phyloP scores from a whole-genome alignment of 2,797 vertebrate species.

The Ctenopoma kingsleyae region DNA sequence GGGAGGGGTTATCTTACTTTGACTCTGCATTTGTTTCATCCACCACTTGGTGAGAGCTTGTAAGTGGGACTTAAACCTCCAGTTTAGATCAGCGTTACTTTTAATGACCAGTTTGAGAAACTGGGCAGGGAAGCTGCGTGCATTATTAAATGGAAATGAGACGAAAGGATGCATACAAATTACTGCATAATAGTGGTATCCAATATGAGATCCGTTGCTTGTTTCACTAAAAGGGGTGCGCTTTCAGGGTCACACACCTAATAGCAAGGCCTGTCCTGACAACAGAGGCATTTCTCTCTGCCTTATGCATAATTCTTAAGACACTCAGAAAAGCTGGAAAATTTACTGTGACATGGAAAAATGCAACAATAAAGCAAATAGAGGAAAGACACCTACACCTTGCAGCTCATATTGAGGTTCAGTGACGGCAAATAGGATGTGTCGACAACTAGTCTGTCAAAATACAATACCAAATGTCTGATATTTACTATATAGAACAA shows the following conservation, averaged over 20 bases:
- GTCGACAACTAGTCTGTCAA: slow-evolving; percentile 31
- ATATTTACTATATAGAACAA: slow-evolving; percentile 30
- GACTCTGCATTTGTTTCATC: slow-evolving; percentile 60
- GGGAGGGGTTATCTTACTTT: slow-evolving; percentile 54
- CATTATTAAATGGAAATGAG: slow-evolving; percentile 77
- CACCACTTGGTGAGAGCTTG: slow-evolving; percentile 43
- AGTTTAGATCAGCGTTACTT: slow-evolving; percentile 71
- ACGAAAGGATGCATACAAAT: slow-evolving; percentile 76
- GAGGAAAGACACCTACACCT: slow-evolving; percentile 43
- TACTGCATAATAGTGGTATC: slow-evolving; percentile 73
- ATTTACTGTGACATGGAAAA: slow-evolving; percentile 59
- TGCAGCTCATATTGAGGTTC: slow-evolving; percentile 39
- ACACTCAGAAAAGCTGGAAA: slow-evolving; percentile 54
- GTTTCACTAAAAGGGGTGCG: slow-evolving; percentile 78
- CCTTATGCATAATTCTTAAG: slow-evolving; percentile 75
- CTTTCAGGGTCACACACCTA: slow-evolving; percentile 79
- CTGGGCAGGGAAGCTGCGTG: slow-evolving; percentile 60
- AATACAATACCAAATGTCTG: slow-evolving; percentile 13
- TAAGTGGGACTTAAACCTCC: slow-evolving; percentile 65
- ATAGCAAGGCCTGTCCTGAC: slow-evolving; percentile 74
- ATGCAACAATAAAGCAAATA: slow-evolving; percentile 60
- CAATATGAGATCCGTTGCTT: slow-evolving; percentile 75
- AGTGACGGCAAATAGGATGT: slow-evolving; percentile 45
- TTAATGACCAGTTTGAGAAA: slow-evolving; percentile 72
- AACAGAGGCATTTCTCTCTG: slow-evolving; percentile 67